Percentiles rank a stretch among this genome's conserved stretches.
Evolutionary conservation across 64 coral and sea anemone species (phyloP).

Genomic region (Hydrozoanthus tunicans): DNA sequence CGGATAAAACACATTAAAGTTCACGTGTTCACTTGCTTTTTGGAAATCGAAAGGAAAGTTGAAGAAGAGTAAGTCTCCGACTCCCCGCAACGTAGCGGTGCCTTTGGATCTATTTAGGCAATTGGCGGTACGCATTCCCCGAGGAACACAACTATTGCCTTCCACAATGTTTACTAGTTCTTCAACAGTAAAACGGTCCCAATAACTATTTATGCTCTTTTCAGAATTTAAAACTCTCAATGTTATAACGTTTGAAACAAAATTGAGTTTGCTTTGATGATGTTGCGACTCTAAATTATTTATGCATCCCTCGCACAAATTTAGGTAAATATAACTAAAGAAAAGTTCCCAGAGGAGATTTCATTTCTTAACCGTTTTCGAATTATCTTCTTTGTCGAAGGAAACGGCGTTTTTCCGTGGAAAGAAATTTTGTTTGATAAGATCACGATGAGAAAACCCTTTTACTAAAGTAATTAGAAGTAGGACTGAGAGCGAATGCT

Average conservation of each 20-base stretch:
- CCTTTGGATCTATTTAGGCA: slow-evolving; percentile 49
- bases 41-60: slow-evolving; percentile 65
- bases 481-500: not conserved
- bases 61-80: not conserved
- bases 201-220: slow-evolving; percentile 17
- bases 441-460: not conserved
- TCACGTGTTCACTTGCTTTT: slow-evolving; percentile 49
- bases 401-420: not conserved
- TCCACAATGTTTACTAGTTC: slow-evolving; percentile 39
- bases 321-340: slow-evolving; percentile 36
- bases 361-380: slow-evolving; percentile 27
- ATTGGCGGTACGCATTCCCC: slow-evolving; percentile 25
- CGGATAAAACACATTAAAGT: not conserved
- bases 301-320: slow-evolving; percentile 19
- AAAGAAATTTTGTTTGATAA: not conserved
- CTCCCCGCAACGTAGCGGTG: slow-evolving; percentile 46
- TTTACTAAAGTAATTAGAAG: slow-evolving; percentile 15
- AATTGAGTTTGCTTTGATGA: slow-evolving; percentile 43
- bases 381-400: not conserved
- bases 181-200: not conserved
- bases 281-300: slow-evolving; percentile 33
- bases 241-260: slow-evolving; percentile 44
- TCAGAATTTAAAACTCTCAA: slow-evolving; percentile 3
- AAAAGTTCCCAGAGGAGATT: slow-evolving; percentile 21
- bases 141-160: not conserved